Evolutionary conservation across 2,113 vertebrate genomes (phyloP), one percentile per base, ranked within the genome.

Genomic region (Indicator maculatus): DNA sequence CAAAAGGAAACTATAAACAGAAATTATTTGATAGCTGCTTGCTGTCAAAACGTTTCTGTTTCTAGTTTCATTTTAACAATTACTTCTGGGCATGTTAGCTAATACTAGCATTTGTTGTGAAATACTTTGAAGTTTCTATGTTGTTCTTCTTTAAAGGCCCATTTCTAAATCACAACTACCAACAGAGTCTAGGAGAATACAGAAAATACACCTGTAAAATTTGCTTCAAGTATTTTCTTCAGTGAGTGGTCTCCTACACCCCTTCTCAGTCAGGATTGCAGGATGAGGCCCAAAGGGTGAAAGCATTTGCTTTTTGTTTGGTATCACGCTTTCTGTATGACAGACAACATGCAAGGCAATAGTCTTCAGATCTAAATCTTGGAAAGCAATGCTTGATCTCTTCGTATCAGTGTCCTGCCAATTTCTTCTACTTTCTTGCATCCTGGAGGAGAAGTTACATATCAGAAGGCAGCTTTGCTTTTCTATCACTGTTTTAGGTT

Each of bases 351-450:
- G 86, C 17, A 12, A 95, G 86, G 86, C 94, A 95, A 84, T 66
- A 93, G 55, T 91, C 95, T 96, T 92, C 93, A 96, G 91, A 87
- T 58, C 96, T 97, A 98, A 89, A 98, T 98, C 97, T 96, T 98
- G 95, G 98, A 97, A 89, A 94, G 41, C 16, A 59, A 45, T 78
- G 19, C 90, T 75, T 75, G 94, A 69, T 90, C 96, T 97, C 96
- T 96, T 91, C 97, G 96, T 87, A 98, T 92, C 95, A 98, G 95
- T 11, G 97, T 97, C 92, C 95, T 98, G 95, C 96, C 94, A 55
- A 98, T 98, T 92, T 97, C 97, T 97, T 97, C 96, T 82, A 98
- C 97, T 83, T 66, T 97, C 93, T 65, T 96, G 96, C 98, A 98
- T 71, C 98, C 98, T 98, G 93, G 53, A 90, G 39, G 17, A 86